A percentile compares a stretch with the other conserved stretches of the same genome.
Evolutionary conservation across 2,888 invertebrate species (phyloP).

Genomic region (Ectobius pallidus): DNA sequence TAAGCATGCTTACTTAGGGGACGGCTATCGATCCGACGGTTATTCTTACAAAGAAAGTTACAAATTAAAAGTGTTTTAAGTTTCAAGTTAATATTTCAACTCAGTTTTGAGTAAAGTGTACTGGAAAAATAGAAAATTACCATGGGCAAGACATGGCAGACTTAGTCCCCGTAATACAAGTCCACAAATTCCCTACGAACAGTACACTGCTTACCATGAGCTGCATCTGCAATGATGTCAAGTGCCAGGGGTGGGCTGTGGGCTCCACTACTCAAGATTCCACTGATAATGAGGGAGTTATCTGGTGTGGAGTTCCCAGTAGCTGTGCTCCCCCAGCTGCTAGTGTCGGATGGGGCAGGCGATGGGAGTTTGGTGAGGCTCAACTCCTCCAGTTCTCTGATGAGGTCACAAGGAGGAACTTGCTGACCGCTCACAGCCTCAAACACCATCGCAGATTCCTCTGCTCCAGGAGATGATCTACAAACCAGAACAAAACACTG

Average conservation of each 20-base stretch:
- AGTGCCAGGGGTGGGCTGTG: conserved; percentile 22
- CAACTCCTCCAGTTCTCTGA: conserved; percentile 63
- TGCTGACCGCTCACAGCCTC: conserved; percentile 39
- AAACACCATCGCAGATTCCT: conserved; percentile 37
- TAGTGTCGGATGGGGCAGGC: conserved; percentile 53
- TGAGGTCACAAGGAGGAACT: conserved; percentile 54
- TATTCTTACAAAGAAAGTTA: too few relatives aligned
- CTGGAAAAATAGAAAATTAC: too few relatives aligned
- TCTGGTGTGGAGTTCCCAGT: conserved; percentile 43
- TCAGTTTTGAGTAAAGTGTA: too few relatives aligned
- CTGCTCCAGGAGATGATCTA: conserved; percentile 2
- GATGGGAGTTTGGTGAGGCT: conserved; percentile 53
- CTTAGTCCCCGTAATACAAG: too few relatives aligned
- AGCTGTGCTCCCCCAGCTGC: conserved; percentile 49
- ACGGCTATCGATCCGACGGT: too few relatives aligned
- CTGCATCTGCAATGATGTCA: background rate
- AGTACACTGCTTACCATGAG: background rate
- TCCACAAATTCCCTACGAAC: too few relatives aligned
- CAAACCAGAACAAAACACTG: background rate
- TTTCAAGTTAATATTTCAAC: too few relatives aligned
- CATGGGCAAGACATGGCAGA: too few relatives aligned
- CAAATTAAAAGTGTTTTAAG: too few relatives aligned
- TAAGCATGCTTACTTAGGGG: too few relatives aligned
- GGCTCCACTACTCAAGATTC: background rate
- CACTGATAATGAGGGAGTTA: conserved; percentile 24